Base-by-base conservation (phyloP, 2,113 vertebrate genomes). In the Galeopterus variegatus region DNA sequence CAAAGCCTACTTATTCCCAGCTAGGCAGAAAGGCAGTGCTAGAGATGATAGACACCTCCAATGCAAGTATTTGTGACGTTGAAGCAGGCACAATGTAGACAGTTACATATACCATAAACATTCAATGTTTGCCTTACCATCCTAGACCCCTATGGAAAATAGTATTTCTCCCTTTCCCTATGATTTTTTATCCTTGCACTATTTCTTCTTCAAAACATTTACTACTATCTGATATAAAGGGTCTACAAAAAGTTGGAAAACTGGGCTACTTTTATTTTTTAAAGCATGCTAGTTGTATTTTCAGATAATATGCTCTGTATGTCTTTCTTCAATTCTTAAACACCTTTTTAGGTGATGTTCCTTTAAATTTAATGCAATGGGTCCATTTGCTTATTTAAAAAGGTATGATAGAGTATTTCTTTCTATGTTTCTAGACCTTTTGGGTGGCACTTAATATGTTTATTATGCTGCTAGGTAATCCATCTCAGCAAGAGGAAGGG, bases 401-500 rank as follows among this genome's bases (percentile, higher is more conserved):
- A 67, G 75, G 15, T 18, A 58, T 2, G 73, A n/a, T 36, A 2
- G 90, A 72, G 1, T 79, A 65, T 80, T 93, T 92, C 58, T 69
- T 9, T 92, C 60, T 76, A 15, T 76, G 9, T 93, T 93, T 94
- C 50, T 75, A 91, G 88, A 94, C 1, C 75, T 75, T 77, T 12
- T 58, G 8, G 9, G 0, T 3, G 50, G 9, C 14, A 67, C 94
- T 87, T 33, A 64, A 9, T 58, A 45, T 88, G 36, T 69, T 77
- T 93, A 73, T 64, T 93, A 58, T 82, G 58, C 24, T 64, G 54
- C 26, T 75, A 80, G 41, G 13, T 86, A 94, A 97, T 75, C 26
- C 60, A 76, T 45, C 45, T 75, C 36, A 96, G 60, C 7, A 96
- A 94, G 93, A 97, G 41, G 18, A 62, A 65, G 88, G 19, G 19